A percentile compares a stretch with the other conserved stretches of the same genome.
phyloP scores from a whole-genome alignment of 2,888 invertebrate species.

The Mylabris sibirica region DNA sequence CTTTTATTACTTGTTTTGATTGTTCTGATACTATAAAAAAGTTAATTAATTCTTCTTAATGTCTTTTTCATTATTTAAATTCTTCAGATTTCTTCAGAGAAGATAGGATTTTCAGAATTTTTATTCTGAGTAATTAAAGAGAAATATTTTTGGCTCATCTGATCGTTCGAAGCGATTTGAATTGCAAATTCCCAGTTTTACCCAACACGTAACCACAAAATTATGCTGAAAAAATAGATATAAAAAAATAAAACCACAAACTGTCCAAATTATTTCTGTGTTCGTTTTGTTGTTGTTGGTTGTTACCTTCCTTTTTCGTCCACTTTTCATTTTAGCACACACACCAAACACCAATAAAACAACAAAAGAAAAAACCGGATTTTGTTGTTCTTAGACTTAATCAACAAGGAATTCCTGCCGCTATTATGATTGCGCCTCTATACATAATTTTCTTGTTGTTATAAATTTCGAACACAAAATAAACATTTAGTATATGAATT shows the following conservation, averaged over 20 bases:
- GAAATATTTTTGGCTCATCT: background rate
- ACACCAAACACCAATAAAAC: background rate
- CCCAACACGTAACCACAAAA: no score
- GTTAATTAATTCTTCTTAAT: no score
- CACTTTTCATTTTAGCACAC: background rate
- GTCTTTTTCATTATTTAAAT: no score
- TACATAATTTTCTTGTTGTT: background rate
- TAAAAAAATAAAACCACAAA: no score
- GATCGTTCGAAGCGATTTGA: background rate
- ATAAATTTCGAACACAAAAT: background rate
- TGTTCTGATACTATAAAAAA: no score
- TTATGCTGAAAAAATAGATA: background rate
- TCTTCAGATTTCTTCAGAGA: no score
- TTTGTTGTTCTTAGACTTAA: background rate
- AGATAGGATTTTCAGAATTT: no score
- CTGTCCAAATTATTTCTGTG: background rate
- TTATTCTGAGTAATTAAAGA: no score
- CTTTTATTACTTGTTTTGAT: no score
- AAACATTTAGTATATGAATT: constrained; percentile 1
- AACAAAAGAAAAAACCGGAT: background rate
- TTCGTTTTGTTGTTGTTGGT: background rate
- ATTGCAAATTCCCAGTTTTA: background rate
- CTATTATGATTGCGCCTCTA: background rate
- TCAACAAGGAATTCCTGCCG: background rate
- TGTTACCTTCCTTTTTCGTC: no score